Evolutionary conservation across 2,797 vertebrate genomes (phyloP).

Genomic region (Glossophaga mutica): DNA sequence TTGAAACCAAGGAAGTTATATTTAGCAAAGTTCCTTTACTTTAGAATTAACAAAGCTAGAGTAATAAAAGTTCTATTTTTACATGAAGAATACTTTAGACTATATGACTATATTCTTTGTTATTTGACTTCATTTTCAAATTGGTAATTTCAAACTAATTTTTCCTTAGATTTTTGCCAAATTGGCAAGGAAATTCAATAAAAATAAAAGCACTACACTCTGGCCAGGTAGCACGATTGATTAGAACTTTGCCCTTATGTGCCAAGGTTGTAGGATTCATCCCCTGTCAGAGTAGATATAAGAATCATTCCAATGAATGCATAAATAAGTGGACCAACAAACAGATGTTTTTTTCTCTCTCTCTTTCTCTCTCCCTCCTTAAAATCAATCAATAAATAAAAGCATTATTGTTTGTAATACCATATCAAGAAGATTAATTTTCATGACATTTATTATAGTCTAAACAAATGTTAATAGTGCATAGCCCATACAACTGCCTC

Average conservation of each 20-base stretch:
- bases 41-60: conserved; percentile 48
- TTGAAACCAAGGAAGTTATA: conserved; percentile 55
- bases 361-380: no score
- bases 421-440: conserved; percentile 77
- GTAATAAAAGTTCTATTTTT: conserved; percentile 59
- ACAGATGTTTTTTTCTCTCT: no score
- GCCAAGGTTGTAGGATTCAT: no score
- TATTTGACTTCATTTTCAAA: neutral
- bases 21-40: conserved; percentile 43
- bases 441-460: conserved; percentile 63
- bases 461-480: conserved; percentile 74
- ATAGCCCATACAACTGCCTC: conserved; percentile 60
- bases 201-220: conserved; percentile 22
- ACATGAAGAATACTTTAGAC: neutral
- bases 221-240: no score
- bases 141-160: conserved; percentile 63
- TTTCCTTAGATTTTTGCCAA: conserved; percentile 56
- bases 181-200: conserved; percentile 62
- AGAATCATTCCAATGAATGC: no score
- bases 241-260: no score
- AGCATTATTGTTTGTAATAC: conserved; percentile 69
- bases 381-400: conserved; percentile 36
- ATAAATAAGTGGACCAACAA: no score
- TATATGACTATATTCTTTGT: conserved; percentile 46
- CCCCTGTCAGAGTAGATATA: no score